Percentiles rank a stretch among this genome's conserved stretches.
Evolutionary conservation across 2,113 vertebrate genomes (phyloP).

Genomic region (Scomber japonicus): DNA sequence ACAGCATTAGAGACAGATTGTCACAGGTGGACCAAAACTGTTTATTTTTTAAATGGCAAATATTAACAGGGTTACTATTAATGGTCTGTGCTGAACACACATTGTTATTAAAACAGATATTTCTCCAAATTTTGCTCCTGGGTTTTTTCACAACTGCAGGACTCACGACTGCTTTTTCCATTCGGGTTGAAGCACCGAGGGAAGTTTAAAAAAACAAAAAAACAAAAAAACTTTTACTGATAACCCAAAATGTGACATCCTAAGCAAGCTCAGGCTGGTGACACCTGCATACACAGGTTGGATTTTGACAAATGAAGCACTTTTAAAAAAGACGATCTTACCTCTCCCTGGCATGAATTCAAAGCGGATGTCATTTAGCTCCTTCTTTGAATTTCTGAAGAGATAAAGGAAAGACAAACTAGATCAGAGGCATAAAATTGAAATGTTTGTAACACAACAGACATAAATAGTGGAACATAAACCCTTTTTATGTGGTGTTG

Average conservation of each 20-base stretch:
- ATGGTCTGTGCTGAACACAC: not conserved
- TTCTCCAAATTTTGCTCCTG: not conserved
- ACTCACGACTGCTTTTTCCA: not conserved
- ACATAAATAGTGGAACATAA: not conserved
- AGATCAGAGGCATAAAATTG: not conserved
- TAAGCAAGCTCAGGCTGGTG: not conserved
- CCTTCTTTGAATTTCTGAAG: constrained; percentile 96
- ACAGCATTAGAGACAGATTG: constrained; percentile 1
- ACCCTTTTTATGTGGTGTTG: not conserved
- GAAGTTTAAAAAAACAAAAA: not conserved
- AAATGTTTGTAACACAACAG: not conserved
- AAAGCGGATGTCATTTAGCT: constrained; percentile 98
- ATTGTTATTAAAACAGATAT: not conserved
- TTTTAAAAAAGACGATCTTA: constrained; percentile 66
- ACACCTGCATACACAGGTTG: not conserved
- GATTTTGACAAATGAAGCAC: not conserved
- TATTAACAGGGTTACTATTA: not conserved
- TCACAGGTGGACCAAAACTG: not conserved
- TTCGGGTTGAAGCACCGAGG: not conserved
- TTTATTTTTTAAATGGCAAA: not conserved
- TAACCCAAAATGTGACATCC: not conserved
- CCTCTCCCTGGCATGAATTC: constrained; percentile 99
- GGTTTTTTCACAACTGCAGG: not conserved
- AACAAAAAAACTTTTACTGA: constrained; percentile 10
- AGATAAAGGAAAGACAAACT: constrained; percentile 29